Evolutionary conservation across 2,797 vertebrate genomes (phyloP).

Genomic region (Distichodus sexfasciatus): DNA sequence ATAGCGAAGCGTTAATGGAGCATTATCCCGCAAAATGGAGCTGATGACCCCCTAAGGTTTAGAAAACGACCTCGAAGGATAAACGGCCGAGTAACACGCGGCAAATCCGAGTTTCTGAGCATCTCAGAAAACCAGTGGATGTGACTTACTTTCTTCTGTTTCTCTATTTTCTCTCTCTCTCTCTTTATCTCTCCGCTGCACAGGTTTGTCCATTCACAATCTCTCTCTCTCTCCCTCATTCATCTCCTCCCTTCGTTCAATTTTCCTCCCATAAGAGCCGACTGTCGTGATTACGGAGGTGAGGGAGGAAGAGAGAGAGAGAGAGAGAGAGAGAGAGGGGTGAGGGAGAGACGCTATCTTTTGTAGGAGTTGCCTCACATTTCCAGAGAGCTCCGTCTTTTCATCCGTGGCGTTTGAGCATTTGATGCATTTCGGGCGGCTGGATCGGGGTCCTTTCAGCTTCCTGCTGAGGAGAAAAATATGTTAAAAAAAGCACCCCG

Average conservation of each 20-base stretch:
- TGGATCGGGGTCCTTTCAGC: not conserved
- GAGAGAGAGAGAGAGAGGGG: not conserved
- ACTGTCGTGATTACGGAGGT: slow-evolving; percentile 14
- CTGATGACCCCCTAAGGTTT: slow-evolving; percentile 6
- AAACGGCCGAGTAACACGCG: not conserved
- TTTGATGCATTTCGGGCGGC: slow-evolving; percentile 12
- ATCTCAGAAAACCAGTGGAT: not conserved
- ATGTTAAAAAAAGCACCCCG: slow-evolving; percentile 1
- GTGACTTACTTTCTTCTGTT: not conserved
- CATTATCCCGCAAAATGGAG: slow-evolving; percentile 5
- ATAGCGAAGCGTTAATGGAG: slow-evolving; percentile 33
- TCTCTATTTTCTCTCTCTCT: not conserved
- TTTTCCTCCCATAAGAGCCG: slow-evolving; percentile 15
- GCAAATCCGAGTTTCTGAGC: slow-evolving; percentile 1
- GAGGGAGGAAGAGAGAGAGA: not conserved
- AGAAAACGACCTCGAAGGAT: not conserved
- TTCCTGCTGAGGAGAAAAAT: not conserved
- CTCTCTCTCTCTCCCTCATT: not conserved
- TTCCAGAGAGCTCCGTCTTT: not conserved
- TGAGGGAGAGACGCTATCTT: not conserved
- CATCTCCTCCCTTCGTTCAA: not conserved
- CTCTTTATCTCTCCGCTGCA: not conserved
- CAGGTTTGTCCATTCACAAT: no score
- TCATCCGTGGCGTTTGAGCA: not conserved
- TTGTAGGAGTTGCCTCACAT: not conserved